These are phyloP conservation scores for Rhadinocentrus ornatus DNA, from an alignment of 2,797 vertebrate genomes.

Conservation along the genomic window DNA sequence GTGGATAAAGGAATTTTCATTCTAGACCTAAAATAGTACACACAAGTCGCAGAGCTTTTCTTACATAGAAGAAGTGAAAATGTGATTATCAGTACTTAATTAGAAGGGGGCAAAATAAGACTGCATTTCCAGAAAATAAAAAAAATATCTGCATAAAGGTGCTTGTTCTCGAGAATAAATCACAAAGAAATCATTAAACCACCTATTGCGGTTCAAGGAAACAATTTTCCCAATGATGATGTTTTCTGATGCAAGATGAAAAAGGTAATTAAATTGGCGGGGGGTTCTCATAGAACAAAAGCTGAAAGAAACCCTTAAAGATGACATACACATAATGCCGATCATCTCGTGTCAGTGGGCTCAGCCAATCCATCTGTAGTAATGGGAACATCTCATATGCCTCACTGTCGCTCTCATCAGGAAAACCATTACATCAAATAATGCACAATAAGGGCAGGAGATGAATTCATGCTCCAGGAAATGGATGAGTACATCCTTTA, in stretches of 20 bases:
- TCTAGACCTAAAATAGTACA: constrained; percentile 23
- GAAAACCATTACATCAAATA: constrained; percentile 58
- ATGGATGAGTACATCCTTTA: constrained; percentile 64
- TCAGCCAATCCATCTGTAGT: constrained; percentile 41
- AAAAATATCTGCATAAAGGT: constrained; percentile 1
- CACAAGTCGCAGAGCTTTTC: constrained; percentile 5
- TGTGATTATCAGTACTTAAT: constrained; percentile 7
- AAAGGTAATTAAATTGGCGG: constrained; percentile 59
- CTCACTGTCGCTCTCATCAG: constrained; percentile 44
- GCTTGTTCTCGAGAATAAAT: background rate
- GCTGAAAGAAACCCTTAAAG: constrained; percentile 36
- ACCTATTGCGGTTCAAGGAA: constrained; percentile 15
- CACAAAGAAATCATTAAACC: background rate
- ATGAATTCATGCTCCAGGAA: constrained; percentile 56
- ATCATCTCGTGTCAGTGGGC: constrained; percentile 41
- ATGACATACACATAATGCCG: constrained; percentile 54
- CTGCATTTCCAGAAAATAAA: background rate
- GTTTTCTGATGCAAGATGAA: constrained; percentile 30
- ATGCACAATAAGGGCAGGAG: constrained; percentile 57
- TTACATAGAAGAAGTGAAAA: constrained; percentile 22
- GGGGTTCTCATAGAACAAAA: constrained; percentile 55
- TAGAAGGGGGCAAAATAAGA: background rate
- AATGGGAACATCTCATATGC: constrained; percentile 36
- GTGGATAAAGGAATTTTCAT: constrained; percentile 27
- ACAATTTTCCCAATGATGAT: constrained; percentile 8